These are phyloP conservation scores for Sclerodermus sp. DNA, from an alignment of 2,888 invertebrate species.

Conservation along the genomic window DNA sequence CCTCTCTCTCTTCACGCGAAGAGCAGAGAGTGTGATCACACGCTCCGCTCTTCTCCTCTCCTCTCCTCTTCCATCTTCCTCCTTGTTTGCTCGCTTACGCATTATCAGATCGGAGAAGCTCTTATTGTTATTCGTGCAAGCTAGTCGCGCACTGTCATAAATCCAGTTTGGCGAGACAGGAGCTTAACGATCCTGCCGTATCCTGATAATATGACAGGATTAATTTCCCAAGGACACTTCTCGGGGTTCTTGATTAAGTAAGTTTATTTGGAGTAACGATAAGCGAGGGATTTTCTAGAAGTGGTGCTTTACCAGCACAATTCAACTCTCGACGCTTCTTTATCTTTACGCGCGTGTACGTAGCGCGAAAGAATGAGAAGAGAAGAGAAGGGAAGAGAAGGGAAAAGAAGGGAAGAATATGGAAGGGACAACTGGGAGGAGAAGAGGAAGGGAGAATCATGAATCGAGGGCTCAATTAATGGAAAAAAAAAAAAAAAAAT, in stretches of 20 bases:
- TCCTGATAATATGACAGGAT: neutral
- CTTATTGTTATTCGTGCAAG: neutral
- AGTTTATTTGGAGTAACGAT: neutral
- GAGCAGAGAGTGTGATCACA: too few species aligned
- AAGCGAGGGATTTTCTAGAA: too few species aligned
- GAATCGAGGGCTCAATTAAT: neutral
- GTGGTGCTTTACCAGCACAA: too few species aligned
- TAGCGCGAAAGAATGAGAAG: slow-evolving; percentile 3
- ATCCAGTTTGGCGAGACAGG: slow-evolving; percentile 10
- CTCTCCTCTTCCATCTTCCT: too few species aligned
- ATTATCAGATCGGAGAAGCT: too few species aligned
- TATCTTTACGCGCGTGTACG: too few species aligned
- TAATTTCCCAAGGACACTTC: neutral
- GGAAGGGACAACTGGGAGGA: neutral
- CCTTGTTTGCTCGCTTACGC: too few species aligned
- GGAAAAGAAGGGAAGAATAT: slow-evolving; percentile 7
- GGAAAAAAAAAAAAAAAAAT: too few species aligned
- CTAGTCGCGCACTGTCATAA: slow-evolving; percentile 5
- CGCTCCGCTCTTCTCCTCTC: too few species aligned
- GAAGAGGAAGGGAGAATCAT: neutral
- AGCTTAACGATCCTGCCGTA: slow-evolving; percentile 3
- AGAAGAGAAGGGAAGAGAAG: slow-evolving; percentile 6
- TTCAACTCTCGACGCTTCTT: too few species aligned
- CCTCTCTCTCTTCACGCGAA: too few species aligned
- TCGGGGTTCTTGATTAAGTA: slow-evolving; percentile 10